Base-by-base conservation (phyloP, 2,888 invertebrate species). In the Rhabditoides inermis region DNA sequence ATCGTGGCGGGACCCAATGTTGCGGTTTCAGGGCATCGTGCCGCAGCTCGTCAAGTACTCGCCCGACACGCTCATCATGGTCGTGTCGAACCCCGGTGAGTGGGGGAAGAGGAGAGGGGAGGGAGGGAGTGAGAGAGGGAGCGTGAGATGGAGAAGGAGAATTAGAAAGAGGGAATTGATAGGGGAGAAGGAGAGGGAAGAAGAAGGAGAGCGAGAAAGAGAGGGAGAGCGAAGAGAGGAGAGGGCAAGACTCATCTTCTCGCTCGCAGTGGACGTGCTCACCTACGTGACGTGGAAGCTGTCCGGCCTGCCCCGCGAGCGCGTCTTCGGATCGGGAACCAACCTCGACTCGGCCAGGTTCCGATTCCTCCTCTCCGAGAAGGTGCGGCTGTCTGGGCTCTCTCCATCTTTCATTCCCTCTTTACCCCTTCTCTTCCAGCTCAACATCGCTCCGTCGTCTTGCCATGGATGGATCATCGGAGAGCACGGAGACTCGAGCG, bases 241-340 rank as follows among this genome's bases (percentile, higher is more conserved):
- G n/a, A n/a, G n/a, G n/a, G n/a, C n/a, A n/a, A n/a, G n/a, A n/a
- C n/a, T n/a, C n/a, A n/a, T n/a, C n/a, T n/a, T n/a, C n/a, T n/a
- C n/a, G n/a, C n/a, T 75, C 65, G 69, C 77, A 77, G 89, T 90
- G 27, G 91, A 92, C 77, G 85, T 91, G 58, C 81, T 92, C 73
- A 90, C 90, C 0, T 90, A 88, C 77, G 88, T 90, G 12, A 85
- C 90, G n/a, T 92, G 90, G 90, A 90, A 88, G 79, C 77, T 92
- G 51, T 89, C 89, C 61, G 90, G 90, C 6, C 81, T 91, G 65
- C 90, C 91, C 10, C 85, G 85, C 77, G 84, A 88, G 76, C 84
- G 86, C 32, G 87, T 91, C 45, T 85, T 92, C 75, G 91, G 91
- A 10, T 88, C 89, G 42, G 91, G 91, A 5, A 90, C 90, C 37